Evolutionary conservation across 2,113 vertebrate genomes (phyloP).

Genomic region (Alligator mississippiensis): DNA sequence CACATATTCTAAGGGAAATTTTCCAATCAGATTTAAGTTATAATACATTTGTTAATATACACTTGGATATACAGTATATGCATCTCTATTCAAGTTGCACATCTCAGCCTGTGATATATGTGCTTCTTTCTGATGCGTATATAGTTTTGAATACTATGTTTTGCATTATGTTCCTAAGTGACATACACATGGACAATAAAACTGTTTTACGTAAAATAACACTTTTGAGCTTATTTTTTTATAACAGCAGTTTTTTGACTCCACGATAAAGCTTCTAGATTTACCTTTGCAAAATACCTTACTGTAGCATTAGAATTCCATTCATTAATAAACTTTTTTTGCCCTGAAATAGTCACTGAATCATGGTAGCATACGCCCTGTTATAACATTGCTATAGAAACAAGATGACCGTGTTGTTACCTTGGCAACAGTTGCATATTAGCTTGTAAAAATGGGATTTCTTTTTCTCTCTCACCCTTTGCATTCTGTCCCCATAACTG

Average conservation of each 20-base stretch:
- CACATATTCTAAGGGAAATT: background rate
- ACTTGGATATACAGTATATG: background rate
- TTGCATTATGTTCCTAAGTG: background rate
- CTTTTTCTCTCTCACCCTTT: background rate
- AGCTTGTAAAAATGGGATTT: background rate
- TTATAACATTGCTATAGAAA: background rate
- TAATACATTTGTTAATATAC: background rate
- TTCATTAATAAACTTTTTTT: background rate
- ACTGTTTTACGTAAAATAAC: background rate
- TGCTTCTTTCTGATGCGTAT: background rate
- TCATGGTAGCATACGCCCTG: background rate
- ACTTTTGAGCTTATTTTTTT: background rate
- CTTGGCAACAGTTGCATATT: slow-evolving; percentile 11
- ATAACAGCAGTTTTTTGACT: background rate
- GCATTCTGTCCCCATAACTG: rapidly evolving
- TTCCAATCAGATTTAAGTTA: background rate
- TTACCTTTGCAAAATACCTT: background rate
- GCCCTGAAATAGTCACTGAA: background rate
- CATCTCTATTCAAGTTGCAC: background rate
- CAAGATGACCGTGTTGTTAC: slow-evolving; percentile 21
- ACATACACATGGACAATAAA: background rate
- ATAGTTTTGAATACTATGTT: background rate
- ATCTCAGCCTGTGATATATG: background rate
- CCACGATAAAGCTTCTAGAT: background rate
- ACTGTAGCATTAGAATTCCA: background rate